Evolutionary conservation across 2,113 vertebrate genomes (phyloP), one percentile per base, ranked within the genome.

Genomic region (Podiceps cristatus): DNA sequence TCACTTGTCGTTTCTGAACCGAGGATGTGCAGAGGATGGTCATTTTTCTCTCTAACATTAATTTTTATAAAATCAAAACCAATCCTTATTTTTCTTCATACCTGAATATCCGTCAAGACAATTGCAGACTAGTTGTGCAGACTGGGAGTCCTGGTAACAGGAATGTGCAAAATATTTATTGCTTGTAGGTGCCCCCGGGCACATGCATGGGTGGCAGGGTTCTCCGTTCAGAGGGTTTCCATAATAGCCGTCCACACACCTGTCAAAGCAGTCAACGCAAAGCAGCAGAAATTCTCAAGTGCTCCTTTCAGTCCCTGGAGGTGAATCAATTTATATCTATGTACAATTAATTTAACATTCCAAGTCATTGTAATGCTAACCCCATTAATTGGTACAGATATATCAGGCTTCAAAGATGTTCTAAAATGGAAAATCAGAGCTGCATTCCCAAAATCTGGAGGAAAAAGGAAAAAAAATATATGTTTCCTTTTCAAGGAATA

Each of bases 21-120:
- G 27, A 20, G 35, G 20, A 75, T 35, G 31, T 29, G n/a, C 3
- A 4, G 28, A 71, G 45, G 25, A 59, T n/a, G 9, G 52, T 59
- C 0, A 35, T 56, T 91, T 95, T 96, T 86, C 56, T 81, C 29
- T 73, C 18, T 73, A 47, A 71, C 13, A n/a, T 52, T 67, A 40
- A 81, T 23, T 63, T 56, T 72, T 62, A 71, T 19, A 69, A 25
- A 77, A 78, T 91, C 9, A 92, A 97, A 88, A 12, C 8, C 16
- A 83, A 16, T 49, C n/a, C 10, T 81, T 74, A 45, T 33, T 80
- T 93, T 49, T 49, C 9, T 63, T 60, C 52, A 0, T 97, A 99
- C 99, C 99, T 98, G 98, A 83, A 97, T 99, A 98, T 63, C 99
- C 99, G 19, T 94, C 27, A 27, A 96, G 88, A 96, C 99, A 99